These are phyloP conservation scores for Anabas testudineus DNA, from an alignment of 2,797 vertebrate genomes.

Conservation along the genomic window DNA sequence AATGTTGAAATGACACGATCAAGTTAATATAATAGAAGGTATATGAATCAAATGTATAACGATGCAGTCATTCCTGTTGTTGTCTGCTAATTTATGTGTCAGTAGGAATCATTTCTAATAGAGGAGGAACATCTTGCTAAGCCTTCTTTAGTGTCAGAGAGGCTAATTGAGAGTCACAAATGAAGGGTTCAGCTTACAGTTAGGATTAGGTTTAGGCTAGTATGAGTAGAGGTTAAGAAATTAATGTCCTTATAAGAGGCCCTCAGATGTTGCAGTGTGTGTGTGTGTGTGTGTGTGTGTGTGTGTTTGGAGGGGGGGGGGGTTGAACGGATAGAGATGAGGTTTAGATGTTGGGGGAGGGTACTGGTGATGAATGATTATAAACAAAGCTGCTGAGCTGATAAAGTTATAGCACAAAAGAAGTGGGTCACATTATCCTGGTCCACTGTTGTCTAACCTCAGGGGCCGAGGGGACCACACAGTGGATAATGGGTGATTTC, in stretches of 20 bases:
- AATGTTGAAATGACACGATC: not conserved
- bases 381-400: constrained; percentile 76
- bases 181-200: not conserved
- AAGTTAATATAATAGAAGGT: no score
- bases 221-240: constrained; percentile 17
- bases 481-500: constrained; percentile 48
- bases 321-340: constrained; percentile 23
- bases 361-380: constrained; percentile 59
- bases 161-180: constrained; percentile 3
- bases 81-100: not conserved
- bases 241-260: not conserved
- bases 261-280: constrained; percentile 4
- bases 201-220: not conserved
- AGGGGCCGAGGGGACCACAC: constrained; percentile 14
- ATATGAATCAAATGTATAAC: not conserved
- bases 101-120: not conserved
- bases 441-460: constrained; percentile 33
- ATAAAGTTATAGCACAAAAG: constrained; percentile 69
- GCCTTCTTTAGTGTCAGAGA: no score
- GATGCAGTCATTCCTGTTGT: not conserved
- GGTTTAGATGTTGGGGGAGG: constrained; percentile 38
- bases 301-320: no score
- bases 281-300: constrained; percentile 9
- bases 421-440: constrained; percentile 78
- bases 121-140: not conserved